Evolutionary conservation across 2,888 invertebrate genomes (phyloP).

Genomic region (Sthenelais limicola): DNA sequence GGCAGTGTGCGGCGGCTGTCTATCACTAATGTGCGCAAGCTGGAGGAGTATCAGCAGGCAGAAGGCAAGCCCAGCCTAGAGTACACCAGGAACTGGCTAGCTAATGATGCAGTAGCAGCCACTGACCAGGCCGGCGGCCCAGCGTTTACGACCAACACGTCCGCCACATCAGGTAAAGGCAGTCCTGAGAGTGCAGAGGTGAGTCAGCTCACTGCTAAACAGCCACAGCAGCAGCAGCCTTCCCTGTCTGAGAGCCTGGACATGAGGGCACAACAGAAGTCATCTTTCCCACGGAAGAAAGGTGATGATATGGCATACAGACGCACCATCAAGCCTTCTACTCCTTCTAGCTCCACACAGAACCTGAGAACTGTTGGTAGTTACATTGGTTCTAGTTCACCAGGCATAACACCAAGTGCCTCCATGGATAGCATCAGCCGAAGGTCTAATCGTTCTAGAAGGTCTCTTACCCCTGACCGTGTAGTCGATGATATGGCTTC

Average conservation of each 20-base stretch:
- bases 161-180: constrained; percentile 11
- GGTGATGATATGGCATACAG: constrained; percentile 52
- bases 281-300: constrained; percentile 45
- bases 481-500: constrained; percentile 20
- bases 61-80: constrained; percentile 48
- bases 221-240: not conserved
- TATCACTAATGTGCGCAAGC: constrained; percentile 47
- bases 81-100: constrained; percentile 51
- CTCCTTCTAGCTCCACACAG: not conserved
- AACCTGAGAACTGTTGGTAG: not conserved
- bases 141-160: not conserved
- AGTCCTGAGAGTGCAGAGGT: constrained; percentile 35
- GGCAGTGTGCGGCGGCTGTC: constrained; percentile 48
- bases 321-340: not conserved
- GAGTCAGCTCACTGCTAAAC: not conserved
- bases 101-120: not conserved
- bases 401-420: constrained; percentile 17
- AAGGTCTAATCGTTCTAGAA: not conserved
- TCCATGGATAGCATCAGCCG: constrained; percentile 24
- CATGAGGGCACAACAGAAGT: not conserved
- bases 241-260: not conserved
- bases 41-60: constrained; percentile 45
- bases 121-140: not conserved
- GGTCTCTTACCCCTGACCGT: constrained; percentile 13
- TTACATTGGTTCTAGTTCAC: not conserved